Percentiles rank a stretch among this genome's conserved stretches.
These are phyloP conservation scores for Nephrotoma appendiculata DNA, from an alignment of 2,888 invertebrate genomes.

Conservation along the genomic window DNA sequence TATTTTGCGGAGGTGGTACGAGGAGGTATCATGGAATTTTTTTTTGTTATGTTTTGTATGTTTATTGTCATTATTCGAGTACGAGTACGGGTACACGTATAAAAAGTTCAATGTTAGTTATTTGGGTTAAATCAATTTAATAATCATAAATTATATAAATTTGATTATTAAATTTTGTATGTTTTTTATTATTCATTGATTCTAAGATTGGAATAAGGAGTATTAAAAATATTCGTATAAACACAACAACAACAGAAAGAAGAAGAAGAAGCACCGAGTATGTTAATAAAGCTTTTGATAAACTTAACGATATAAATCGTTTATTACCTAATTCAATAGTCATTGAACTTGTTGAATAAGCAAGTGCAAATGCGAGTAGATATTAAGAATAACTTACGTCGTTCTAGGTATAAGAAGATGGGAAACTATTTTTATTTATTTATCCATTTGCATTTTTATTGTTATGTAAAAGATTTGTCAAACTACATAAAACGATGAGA, in stretches of 20 bases:
- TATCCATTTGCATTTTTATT: neutral
- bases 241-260: neutral
- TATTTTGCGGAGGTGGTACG: neutral
- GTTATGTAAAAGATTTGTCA: neutral
- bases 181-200: neutral
- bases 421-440: neutral
- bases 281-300: neutral
- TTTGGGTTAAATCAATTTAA: neutral
- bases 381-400: neutral
- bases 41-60: neutral
- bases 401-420: neutral
- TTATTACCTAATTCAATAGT: neutral
- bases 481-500: neutral
- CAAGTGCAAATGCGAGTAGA: too few relatives aligned
- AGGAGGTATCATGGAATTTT: neutral
- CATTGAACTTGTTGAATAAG: neutral
- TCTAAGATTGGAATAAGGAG: neutral
- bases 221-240: neutral
- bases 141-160: neutral
- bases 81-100: neutral
- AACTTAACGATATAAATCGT: neutral
- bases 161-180: too few relatives aligned
- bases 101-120: neutral
- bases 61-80: neutral
- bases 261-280: neutral